These are phyloP conservation scores for Criorhina ranunculi DNA, from an alignment of 2,888 invertebrate genomes.

Conservation along the genomic window DNA sequence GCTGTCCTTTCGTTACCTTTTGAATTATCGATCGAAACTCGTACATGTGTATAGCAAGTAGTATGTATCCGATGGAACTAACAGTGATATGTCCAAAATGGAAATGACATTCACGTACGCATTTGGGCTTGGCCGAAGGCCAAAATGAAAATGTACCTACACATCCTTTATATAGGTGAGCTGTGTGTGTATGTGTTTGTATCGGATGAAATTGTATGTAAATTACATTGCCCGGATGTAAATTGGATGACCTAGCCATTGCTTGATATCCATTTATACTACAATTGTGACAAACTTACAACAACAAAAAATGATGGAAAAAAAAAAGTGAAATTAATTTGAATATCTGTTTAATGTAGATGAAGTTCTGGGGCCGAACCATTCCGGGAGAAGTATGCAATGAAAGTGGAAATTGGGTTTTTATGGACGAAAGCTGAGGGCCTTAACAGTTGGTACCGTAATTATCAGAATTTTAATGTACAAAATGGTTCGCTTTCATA, in stretches of 20 bases:
- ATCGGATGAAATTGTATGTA: conserved; percentile 75
- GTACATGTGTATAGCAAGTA: conserved; percentile 32
- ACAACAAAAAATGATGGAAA: conserved; percentile 3
- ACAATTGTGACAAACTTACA: conserved; percentile 57
- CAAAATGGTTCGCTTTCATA: conserved; percentile 19
- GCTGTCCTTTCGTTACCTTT: conserved; percentile 63
- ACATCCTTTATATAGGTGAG: conserved; percentile 39
- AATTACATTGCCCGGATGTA: conserved; percentile 75
- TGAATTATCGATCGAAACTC: conserved; percentile 67
- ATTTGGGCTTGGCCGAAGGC: conserved; percentile 70
- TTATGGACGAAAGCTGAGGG: conserved; percentile 47
- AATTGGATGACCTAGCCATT: conserved; percentile 76
- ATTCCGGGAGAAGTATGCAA: conserved; percentile 30
- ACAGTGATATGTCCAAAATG: conserved; percentile 50
- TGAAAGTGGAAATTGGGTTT: conserved; percentile 63
- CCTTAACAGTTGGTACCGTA: conserved; percentile 36
- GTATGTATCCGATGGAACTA: conserved; percentile 26
- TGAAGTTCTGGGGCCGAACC: conserved; percentile 48
- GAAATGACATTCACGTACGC: conserved; percentile 73
- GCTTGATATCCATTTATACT: conserved; percentile 64
- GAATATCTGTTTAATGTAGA: conserved; percentile 74
- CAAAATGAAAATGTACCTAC: conserved; percentile 66
- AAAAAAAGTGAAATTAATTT: conserved; percentile 70
- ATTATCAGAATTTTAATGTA: conserved; percentile 58
- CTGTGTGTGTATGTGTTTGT: neutral